These are phyloP conservation scores for Tribolium freemani DNA, from an alignment of 2,888 invertebrate species.

Conservation along the genomic window DNA sequence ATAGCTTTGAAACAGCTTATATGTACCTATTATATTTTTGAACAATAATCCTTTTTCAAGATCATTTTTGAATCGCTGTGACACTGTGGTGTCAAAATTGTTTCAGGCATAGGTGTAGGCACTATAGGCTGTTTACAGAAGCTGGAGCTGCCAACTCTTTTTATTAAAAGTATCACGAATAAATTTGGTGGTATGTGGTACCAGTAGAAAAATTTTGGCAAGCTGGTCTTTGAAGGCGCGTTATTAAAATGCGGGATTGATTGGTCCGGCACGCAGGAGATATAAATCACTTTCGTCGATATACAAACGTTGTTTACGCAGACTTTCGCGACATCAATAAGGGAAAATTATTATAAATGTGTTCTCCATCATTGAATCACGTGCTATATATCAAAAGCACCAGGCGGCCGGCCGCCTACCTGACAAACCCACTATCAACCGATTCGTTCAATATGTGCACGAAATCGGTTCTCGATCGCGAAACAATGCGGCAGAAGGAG, in stretches of 20 bases:
- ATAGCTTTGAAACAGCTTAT: no score
- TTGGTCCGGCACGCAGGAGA: slow-evolving; percentile 19
- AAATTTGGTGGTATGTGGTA: no score
- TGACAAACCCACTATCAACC: slow-evolving; percentile 47
- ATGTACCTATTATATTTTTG: no score
- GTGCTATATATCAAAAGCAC: slow-evolving; percentile 51
- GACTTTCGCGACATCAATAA: slow-evolving; percentile 53
- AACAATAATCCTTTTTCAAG: no score
- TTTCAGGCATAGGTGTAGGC: no score
- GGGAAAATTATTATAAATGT: slow-evolving; percentile 57
- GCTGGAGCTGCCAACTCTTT: no score
- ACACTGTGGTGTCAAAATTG: no score
- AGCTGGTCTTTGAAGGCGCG: not conserved
- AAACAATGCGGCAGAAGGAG: slow-evolving; percentile 12
- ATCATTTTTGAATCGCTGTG: no score
- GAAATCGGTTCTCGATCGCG: slow-evolving; percentile 10
- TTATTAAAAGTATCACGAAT: no score
- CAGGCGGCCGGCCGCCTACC: slow-evolving; percentile 44
- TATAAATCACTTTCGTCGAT: slow-evolving; percentile 44
- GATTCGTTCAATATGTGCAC: slow-evolving; percentile 34
- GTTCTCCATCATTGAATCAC: slow-evolving; percentile 55
- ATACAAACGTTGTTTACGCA: slow-evolving; percentile 49
- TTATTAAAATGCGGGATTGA: not conserved
- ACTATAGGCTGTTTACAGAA: no score
- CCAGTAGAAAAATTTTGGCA: not conserved